Evolutionary conservation across 2,888 invertebrate species (phyloP).

Genomic region (Cyrtodaria siliqua): DNA sequence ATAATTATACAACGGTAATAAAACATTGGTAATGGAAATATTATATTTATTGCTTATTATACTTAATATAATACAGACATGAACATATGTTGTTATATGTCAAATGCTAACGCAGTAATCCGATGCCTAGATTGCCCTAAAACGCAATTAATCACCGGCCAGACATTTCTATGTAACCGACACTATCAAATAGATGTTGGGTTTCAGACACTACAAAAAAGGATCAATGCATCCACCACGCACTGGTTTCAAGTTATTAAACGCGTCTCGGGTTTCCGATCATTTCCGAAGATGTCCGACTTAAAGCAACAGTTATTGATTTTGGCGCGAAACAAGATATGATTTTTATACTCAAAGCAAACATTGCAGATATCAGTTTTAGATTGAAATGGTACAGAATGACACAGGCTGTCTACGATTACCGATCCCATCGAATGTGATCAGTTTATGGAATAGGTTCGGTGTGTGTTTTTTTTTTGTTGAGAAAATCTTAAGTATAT

Average conservation of each 20-base stretch:
- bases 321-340: slow-evolving; percentile 23
- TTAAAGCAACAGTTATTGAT: slow-evolving; percentile 26
- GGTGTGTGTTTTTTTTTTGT: too few relatives aligned
- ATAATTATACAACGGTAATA: neutral
- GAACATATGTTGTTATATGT: slow-evolving; percentile 23
- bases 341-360: slow-evolving; percentile 19
- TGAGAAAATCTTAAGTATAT: too few relatives aligned
- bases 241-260: slow-evolving; percentile 19
- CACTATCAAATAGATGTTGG: slow-evolving; percentile 27
- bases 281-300: slow-evolving; percentile 40
- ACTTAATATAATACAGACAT: slow-evolving; percentile 24
- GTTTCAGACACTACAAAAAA: slow-evolving; percentile 21
- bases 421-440: too few relatives aligned
- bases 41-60: slow-evolving; percentile 37
- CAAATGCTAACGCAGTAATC: slow-evolving; percentile 31
- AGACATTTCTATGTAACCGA: slow-evolving; percentile 38
- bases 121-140: slow-evolving; percentile 33
- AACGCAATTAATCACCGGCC: slow-evolving; percentile 44
- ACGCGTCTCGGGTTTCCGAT: slow-evolving; percentile 27
- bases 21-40: slow-evolving; percentile 10
- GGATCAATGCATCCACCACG: slow-evolving; percentile 34
- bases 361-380: slow-evolving; percentile 19
- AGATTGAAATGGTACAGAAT: slow-evolving; percentile 7
- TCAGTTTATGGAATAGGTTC: too few relatives aligned
- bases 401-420: too few relatives aligned